These are phyloP conservation scores for Apodemia duryi DNA, from an alignment of 2,888 invertebrate species.

Conservation along the genomic window DNA sequence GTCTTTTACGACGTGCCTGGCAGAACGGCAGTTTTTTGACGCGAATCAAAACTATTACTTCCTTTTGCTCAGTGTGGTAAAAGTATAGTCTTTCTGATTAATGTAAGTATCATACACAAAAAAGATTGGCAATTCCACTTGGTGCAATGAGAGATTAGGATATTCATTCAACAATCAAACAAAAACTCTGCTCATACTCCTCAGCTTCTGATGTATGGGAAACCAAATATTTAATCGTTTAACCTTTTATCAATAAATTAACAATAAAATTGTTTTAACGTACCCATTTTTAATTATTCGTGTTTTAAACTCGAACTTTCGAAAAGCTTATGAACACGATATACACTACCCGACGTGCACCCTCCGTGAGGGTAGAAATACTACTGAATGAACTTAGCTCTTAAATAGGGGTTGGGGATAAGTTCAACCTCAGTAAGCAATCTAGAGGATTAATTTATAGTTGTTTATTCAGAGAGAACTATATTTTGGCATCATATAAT, in stretches of 20 bases:
- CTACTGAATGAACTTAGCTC: conserved; percentile 10
- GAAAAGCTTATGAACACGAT: not conserved
- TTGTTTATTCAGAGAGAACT: conserved; percentile 12
- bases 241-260: not conserved
- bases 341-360: not conserved
- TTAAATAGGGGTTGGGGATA: conserved; percentile 1
- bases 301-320: not conserved
- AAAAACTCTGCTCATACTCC: too few species aligned
- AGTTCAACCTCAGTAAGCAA: not conserved
- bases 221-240: not conserved
- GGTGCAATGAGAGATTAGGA: too few species aligned
- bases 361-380: conserved; percentile 10
- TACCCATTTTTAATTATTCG: too few species aligned
- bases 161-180: too few species aligned
- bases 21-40: too few species aligned
- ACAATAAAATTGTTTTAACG: not conserved
- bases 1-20: too few species aligned
- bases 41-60: too few species aligned
- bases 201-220: too few species aligned
- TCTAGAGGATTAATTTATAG: not conserved
- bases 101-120: too few species aligned
- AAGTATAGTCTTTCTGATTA: too few species aligned
- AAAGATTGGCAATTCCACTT: too few species aligned
- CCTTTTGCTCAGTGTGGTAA: too few species aligned
- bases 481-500: conserved; percentile 3